A percentile compares a stretch with the other conserved stretches of the same genome.
Evolutionary conservation across 2,113 vertebrate genomes (phyloP).

Genomic region (Rousettus leschenaultii): DNA sequence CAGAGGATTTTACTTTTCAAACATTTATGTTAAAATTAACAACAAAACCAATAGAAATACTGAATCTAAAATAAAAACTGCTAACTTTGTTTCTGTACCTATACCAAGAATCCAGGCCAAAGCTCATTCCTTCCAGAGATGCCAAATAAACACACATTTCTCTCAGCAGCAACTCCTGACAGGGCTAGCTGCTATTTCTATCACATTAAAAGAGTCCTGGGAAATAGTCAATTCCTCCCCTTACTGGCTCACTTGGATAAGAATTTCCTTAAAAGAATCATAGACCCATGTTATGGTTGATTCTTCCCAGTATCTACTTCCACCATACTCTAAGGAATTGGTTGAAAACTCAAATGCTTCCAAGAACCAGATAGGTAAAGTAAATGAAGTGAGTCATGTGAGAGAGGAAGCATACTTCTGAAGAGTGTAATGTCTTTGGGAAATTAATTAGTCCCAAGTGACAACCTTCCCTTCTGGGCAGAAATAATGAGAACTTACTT

Average conservation of each 20-base stretch:
- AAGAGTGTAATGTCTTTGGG: background rate
- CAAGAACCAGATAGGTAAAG: background rate
- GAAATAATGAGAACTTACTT: constrained; percentile 5
- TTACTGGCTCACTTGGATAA: background rate
- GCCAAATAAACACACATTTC: background rate
- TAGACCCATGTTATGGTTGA: background rate
- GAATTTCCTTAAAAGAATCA: background rate
- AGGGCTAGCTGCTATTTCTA: background rate
- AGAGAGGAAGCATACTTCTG: background rate
- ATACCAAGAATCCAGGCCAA: background rate
- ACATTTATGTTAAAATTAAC: background rate
- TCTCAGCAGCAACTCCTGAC: background rate
- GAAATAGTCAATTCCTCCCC: background rate
- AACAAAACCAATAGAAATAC: background rate
- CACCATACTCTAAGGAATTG: background rate
- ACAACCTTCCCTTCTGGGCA: background rate
- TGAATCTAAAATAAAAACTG: background rate
- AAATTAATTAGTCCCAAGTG: background rate
- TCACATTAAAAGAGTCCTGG: background rate
- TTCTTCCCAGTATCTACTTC: background rate
- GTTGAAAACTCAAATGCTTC: background rate
- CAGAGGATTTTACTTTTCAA: background rate
- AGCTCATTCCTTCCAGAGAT: background rate
- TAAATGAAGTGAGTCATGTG: background rate
- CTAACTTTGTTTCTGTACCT: background rate